Evolutionary conservation across 2,888 invertebrate species (phyloP).

Genomic region (Chydorus sphaericus): DNA sequence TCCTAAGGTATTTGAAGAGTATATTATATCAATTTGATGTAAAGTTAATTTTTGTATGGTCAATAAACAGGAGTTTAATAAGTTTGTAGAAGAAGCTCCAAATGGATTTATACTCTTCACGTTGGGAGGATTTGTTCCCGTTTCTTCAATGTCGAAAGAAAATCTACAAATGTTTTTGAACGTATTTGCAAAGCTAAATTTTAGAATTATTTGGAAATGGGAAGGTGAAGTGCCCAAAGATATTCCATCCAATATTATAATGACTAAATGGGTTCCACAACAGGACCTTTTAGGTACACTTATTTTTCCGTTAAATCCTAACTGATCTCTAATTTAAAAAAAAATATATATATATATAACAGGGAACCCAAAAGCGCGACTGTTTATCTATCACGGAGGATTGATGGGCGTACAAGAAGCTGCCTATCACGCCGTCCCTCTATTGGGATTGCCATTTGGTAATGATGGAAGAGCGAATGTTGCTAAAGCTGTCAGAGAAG

Average conservation of each 20-base stretch:
- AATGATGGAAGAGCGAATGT: slow-evolving; percentile 7
- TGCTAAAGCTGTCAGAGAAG: neutral
- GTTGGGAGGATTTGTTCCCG: neutral
- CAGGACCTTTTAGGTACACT: neutral
- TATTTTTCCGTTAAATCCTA: neutral
- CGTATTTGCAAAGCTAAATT: neutral
- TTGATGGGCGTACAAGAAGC: neutral
- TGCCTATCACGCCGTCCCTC: neutral
- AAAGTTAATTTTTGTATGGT: neutral
- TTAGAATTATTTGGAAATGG: neutral
- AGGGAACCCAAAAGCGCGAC: neutral
- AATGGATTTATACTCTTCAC: slow-evolving; percentile 24
- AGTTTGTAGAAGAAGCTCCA: slow-evolving; percentile 45
- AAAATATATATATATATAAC: neutral
- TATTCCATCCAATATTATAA: neutral
- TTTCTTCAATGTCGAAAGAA: neutral
- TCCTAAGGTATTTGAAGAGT: neutral
- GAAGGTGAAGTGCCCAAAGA: neutral
- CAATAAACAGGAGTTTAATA: slow-evolving; percentile 33
- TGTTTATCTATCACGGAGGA: neutral
- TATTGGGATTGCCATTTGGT: neutral
- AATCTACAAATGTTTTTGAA: neutral
- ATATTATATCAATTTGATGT: neutral
- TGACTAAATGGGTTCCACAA: neutral
- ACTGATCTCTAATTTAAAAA: neutral